Percentiles rank a stretch among this genome's conserved stretches.
Conservation (phyloP, 2,888 invertebrate species). For the Elgonia sp. region DNA sequence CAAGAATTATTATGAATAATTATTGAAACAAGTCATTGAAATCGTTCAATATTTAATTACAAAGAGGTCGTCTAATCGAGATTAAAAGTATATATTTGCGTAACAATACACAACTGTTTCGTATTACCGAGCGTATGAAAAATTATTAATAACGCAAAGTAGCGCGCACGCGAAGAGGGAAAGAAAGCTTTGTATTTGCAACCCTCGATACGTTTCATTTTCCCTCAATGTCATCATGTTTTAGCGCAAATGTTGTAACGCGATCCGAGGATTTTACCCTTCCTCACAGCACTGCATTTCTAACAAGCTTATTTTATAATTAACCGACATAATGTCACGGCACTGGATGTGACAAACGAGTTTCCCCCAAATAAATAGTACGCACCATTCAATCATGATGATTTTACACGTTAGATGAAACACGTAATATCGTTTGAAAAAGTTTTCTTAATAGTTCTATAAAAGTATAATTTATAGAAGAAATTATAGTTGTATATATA, state of each 20-base stretch:
- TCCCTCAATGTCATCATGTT: slow-evolving; percentile 63
- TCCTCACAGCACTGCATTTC: slow-evolving; percentile 32
- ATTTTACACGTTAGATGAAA: too few relatives aligned
- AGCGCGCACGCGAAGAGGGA: slow-evolving; percentile 61
- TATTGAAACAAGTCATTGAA: slow-evolving; percentile 33
- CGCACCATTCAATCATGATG: too few relatives aligned
- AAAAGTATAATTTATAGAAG: too few relatives aligned
- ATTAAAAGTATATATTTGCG: slow-evolving; percentile 40
- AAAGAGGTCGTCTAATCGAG: slow-evolving; percentile 28
- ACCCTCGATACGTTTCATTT: slow-evolving; percentile 62
- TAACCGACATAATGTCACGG: slow-evolving; percentile 55
- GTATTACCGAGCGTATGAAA: slow-evolving; percentile 56
- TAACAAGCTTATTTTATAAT: slow-evolving; percentile 71
- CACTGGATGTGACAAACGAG: slow-evolving; percentile 37
- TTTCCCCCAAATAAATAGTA: not conserved
- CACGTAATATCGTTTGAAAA: too few relatives aligned
- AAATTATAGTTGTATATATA: too few relatives aligned
- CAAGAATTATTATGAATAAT: slow-evolving; percentile 22
- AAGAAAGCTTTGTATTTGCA: slow-evolving; percentile 65
- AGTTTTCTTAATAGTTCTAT: too few relatives aligned
- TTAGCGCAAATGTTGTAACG: slow-evolving; percentile 69
- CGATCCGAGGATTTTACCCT: slow-evolving; percentile 53
- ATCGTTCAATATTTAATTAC: slow-evolving; percentile 67
- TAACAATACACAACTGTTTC: slow-evolving; percentile 52
- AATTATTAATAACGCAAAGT: slow-evolving; percentile 74